Conservation (phyloP, 2,797 vertebrate genomes). For the Poecilia wingei region DNA sequence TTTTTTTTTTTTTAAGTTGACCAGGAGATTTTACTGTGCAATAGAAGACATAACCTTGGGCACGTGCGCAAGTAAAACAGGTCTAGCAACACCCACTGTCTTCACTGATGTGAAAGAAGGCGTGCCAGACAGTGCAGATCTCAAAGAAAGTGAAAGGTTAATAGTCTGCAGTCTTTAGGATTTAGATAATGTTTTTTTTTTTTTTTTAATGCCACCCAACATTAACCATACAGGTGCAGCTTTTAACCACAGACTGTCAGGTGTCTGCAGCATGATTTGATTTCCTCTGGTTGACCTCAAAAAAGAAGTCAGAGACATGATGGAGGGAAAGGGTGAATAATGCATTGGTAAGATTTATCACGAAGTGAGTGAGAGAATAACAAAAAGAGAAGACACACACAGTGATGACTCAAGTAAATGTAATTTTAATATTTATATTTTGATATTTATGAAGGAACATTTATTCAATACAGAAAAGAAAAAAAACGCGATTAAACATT, state of each 20-base stretch:
- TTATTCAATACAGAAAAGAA: constrained; percentile 1
- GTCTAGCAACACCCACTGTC: neutral
- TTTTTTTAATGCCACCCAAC: neutral
- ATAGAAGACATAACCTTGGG: neutral
- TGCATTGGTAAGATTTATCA: constrained; percentile 2
- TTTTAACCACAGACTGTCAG: constrained; percentile 7
- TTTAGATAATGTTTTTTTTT: constrained; percentile 1
- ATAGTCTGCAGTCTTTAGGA: constrained; percentile 11
- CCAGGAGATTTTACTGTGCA: neutral
- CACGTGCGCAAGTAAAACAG: neutral
- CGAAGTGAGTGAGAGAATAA: neutral
- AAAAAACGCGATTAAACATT: neutral
- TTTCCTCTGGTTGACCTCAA: constrained; percentile 23
- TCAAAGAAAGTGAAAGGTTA: constrained; percentile 21
- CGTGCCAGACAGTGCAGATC: neutral
- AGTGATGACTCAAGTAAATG: neutral
- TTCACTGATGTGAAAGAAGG: constrained; percentile 4
- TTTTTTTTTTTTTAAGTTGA: neutral
- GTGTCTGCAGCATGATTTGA: constrained; percentile 9
- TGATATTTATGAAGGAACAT: neutral
- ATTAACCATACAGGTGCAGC: neutral
- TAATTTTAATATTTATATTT: constrained; percentile 10
- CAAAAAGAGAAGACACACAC: constrained; percentile 22
- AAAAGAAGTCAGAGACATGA: constrained; percentile 1
- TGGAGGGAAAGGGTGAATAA: neutral